These are phyloP conservation scores for Lasaia peninsularis DNA, from an alignment of 1,140 invertebrate species.

Conservation along the genomic window DNA sequence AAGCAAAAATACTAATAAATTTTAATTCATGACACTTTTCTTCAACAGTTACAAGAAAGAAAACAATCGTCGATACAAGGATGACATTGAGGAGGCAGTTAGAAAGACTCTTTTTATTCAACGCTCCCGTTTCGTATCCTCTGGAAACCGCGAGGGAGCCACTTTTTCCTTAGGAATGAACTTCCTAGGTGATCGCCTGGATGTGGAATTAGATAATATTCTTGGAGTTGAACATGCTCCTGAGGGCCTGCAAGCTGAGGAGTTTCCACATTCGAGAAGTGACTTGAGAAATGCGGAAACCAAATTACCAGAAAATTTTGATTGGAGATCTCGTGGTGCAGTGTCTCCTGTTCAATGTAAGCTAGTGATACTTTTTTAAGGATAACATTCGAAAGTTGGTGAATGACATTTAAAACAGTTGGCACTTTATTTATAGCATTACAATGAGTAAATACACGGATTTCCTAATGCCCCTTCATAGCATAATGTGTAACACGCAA, in stretches of 20 bases:
- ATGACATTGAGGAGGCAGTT: constrained; percentile 45
- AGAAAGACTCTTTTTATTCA: constrained; percentile 49
- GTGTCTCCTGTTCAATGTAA: constrained; percentile 43
- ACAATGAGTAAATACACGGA: too few species aligned
- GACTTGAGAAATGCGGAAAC: constrained; percentile 23
- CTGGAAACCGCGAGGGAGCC: constrained; percentile 49
- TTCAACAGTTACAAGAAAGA: constrained; percentile 35
- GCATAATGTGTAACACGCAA: too few species aligned
- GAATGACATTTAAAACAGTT: too few species aligned
- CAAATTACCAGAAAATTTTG: constrained; percentile 35
- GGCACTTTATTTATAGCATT: too few species aligned
- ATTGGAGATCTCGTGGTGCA: constrained; percentile 50
- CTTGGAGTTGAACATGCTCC: constrained; percentile 24
- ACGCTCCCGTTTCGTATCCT: constrained; percentile 35
- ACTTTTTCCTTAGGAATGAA: constrained; percentile 36
- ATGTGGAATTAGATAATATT: constrained; percentile 35
- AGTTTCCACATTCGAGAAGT: constrained; percentile 33
- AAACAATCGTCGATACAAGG: constrained; percentile 40
- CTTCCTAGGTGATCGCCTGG: constrained; percentile 43
- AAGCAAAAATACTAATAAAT: too few species aligned
- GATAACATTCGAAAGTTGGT: too few species aligned
- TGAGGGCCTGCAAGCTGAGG: constrained; percentile 26
- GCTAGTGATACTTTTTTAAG: constrained; percentile 9
- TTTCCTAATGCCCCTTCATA: too few species aligned
- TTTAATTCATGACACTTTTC: neutral